Conservation (phyloP, 2,797 vertebrate species). For the Ctenochaetus hawaiiensis region DNA sequence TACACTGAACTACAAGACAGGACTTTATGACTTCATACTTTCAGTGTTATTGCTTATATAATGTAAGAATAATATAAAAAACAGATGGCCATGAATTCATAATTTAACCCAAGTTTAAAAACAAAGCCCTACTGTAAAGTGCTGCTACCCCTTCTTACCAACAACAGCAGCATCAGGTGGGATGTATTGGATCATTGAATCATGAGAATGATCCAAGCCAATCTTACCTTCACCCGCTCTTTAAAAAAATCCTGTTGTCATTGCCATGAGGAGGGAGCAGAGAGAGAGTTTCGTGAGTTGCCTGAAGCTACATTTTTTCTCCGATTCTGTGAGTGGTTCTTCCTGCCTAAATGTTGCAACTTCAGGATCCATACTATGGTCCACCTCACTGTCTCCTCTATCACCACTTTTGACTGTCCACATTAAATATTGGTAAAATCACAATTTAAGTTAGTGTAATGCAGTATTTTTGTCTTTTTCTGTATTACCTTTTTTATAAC, state of each 20-base stretch:
- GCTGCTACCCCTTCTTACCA: conserved; percentile 12
- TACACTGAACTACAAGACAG: neutral
- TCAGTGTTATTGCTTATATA: neutral
- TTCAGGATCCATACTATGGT: conserved; percentile 2
- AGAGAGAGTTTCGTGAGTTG: conserved; percentile 16
- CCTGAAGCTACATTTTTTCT: conserved; percentile 28
- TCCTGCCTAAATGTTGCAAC: conserved; percentile 8
- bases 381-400: neutral
- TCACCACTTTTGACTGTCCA: neutral
- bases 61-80: neutral
- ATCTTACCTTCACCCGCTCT: conserved; percentile 39
- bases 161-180: conserved; percentile 31
- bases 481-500: no score
- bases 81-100: neutral
- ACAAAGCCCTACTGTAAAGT: neutral
- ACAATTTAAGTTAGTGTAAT: neutral
- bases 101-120: neutral
- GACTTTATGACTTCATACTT: neutral
- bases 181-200: conserved; percentile 33
- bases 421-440: neutral
- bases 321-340: conserved; percentile 22
- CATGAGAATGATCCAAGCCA: conserved; percentile 26
- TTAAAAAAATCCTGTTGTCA: conserved; percentile 35
- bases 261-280: conserved; percentile 36
- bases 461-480: neutral